Evolutionary conservation across 2,888 invertebrate genomes (phyloP).

Genomic region (Volucella inflata): DNA sequence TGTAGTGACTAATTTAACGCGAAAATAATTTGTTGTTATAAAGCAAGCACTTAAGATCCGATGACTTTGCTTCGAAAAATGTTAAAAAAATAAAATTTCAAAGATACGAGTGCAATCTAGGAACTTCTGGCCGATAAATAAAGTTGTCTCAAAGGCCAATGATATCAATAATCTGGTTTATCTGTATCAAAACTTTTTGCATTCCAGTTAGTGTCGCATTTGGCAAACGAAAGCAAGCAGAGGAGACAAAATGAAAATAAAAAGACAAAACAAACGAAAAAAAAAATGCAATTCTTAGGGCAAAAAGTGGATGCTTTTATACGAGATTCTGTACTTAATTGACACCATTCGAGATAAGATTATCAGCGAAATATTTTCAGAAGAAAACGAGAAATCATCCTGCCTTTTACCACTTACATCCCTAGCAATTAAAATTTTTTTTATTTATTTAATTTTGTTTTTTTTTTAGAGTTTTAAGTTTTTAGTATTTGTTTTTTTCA

Average conservation of each 20-base stretch:
- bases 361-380: conserved; percentile 77
- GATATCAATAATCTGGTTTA: conserved; percentile 67
- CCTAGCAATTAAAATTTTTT: conserved; percentile 74
- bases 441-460: conserved; percentile 40
- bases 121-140: conserved; percentile 26
- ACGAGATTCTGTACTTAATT: conserved; percentile 77
- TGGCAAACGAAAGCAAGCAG: conserved; percentile 23
- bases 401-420: conserved; percentile 72
- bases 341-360: conserved; percentile 77
- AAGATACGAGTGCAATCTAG: conserved; percentile 13
- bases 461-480: neutral
- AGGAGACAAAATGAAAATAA: conserved; percentile 46
- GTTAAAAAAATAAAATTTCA: neutral
- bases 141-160: conserved; percentile 42
- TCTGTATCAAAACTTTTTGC: conserved; percentile 42
- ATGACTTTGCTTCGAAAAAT: neutral
- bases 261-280: conserved; percentile 39
- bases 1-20: conserved; percentile 27
- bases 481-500: conserved; percentile 1
- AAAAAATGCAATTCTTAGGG: conserved; percentile 61
- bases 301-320: conserved; percentile 76
- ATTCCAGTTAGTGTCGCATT: conserved; percentile 48
- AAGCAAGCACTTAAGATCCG: neutral
- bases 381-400: conserved; percentile 75
- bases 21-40: conserved; percentile 31